These are phyloP conservation scores for Orientallactaga sibirica DNA, from an alignment of 2,797 vertebrate species.

Conservation along the genomic window DNA sequence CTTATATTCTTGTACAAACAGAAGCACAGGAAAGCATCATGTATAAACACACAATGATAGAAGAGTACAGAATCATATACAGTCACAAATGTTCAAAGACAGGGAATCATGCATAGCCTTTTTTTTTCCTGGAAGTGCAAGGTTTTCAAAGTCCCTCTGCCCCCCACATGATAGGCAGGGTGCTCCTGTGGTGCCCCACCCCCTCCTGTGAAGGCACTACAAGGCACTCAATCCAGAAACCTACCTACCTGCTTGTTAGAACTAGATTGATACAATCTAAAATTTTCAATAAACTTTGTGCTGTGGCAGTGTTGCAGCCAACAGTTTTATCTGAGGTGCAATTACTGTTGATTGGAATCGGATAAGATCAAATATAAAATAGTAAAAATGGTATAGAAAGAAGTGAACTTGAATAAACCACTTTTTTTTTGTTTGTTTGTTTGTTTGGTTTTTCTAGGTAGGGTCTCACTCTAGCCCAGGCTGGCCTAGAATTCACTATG, in stretches of 20 bases:
- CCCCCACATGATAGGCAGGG: constrained; percentile 52
- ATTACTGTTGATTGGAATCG: not conserved
- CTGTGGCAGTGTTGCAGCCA: no score
- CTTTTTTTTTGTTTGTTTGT: not conserved
- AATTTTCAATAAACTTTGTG: not conserved
- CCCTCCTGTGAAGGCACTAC: constrained; percentile 25
- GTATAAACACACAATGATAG: constrained; percentile 63
- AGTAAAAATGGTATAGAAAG: constrained; percentile 44
- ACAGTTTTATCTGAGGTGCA: no score
- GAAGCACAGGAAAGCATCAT: constrained; percentile 59
- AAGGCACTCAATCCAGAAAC: constrained; percentile 50
- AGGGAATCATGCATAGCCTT: constrained; percentile 45
- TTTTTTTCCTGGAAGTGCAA: constrained; percentile 57
- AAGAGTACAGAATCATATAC: constrained; percentile 43
- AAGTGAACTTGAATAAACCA: constrained; percentile 52
- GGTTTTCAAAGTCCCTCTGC: constrained; percentile 34
- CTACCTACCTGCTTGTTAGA: constrained; percentile 1
- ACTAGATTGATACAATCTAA: constrained; percentile 39
- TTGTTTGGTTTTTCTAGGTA: no score
- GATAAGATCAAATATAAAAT: constrained; percentile 53
- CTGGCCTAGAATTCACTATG: no score
- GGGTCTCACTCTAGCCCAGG: no score
- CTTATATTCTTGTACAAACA: constrained; percentile 64
- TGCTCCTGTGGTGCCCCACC: not conserved
- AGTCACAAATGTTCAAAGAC: constrained; percentile 64